A percentile compares a stretch with the other conserved stretches of the same genome.
These are phyloP conservation scores for Calyptommatus sinebrachiatus DNA, from an alignment of 2,113 vertebrate species.

Conservation along the genomic window DNA sequence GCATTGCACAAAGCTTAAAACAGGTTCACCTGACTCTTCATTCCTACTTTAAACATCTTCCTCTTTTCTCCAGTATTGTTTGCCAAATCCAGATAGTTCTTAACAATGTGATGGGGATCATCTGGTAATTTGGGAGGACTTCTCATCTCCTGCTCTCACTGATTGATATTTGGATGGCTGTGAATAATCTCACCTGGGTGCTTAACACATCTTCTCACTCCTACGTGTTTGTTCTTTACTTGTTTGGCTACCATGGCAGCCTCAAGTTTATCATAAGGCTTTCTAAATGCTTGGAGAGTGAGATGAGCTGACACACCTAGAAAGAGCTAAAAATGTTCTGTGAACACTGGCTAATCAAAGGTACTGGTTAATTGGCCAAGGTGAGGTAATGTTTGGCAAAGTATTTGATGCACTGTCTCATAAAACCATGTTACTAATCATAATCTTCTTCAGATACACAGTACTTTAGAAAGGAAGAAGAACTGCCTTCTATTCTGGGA, in stretches of 20 bases:
- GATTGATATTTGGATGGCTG: rapidly evolving
- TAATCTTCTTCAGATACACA: slow-evolving; percentile 37
- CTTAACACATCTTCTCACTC: background rate
- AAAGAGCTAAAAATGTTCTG: slow-evolving; percentile 29
- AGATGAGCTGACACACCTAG: slow-evolving; percentile 35
- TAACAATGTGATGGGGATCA: background rate
- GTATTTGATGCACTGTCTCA: slow-evolving; percentile 26
- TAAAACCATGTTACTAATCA: slow-evolving; percentile 20
- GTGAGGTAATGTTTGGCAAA: slow-evolving; percentile 56
- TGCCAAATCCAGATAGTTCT: background rate
- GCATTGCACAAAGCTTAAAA: background rate
- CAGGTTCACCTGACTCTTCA: background rate
- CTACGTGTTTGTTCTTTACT: background rate
- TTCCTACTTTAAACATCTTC: background rate
- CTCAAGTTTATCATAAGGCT: slow-evolving; percentile 1
- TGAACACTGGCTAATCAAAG: slow-evolving; percentile 26
- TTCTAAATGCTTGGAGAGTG: slow-evolving; percentile 43
- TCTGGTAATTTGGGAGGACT: background rate
- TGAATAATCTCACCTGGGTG: background rate
- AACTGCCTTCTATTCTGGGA: slow-evolving; percentile 21
- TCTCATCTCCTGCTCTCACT: background rate
- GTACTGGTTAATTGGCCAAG: slow-evolving; percentile 37
- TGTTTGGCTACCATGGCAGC: slow-evolving; percentile 48
- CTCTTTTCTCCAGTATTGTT: background rate
- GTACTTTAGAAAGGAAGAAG: slow-evolving; percentile 14